Base-by-base conservation (phyloP, 2,888 invertebrate species). In the Heterodera filipjevi region DNA sequence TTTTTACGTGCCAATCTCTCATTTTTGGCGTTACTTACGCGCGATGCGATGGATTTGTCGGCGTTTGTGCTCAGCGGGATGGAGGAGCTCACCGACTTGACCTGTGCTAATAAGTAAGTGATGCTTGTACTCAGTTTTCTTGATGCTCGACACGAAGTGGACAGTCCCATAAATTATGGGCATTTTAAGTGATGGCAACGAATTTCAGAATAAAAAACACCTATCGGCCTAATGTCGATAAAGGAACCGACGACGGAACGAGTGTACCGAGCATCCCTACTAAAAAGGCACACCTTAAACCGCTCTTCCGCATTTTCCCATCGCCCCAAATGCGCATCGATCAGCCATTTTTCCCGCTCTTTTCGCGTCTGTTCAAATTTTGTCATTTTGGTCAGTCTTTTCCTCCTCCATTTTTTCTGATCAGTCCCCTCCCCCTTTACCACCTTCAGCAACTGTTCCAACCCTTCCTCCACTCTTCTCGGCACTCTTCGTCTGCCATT, bases 381-480 rank as follows among this genome's bases (percentile, higher is more conserved):
- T n/a, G 27, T n/a, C 6, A n/a, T 53, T 19, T 16, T 22, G 14
- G 53, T 3, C 19, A 16, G 49, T 19, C 19, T 14, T 49, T 49
- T 3, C 49, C 49, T 16, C 5, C 19, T 16, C 6, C 53, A 39
- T 39, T 39, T 39, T 39, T 39, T n/a, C n/a, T 39, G 39, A 0
- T 39, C 39, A 0, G 8, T 39, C 53, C 22, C 22, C 53, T 22
- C 22, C 19, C n/a, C 59, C 5, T 10, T n/a, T 59, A 27, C 8
- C 59, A 59, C 59, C 59, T 59, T 59, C 59, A 59, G 59, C 59
- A 59, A 59, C 59, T 59, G 59, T 27, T 59, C 59, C n/a, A 59
- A 59, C 12, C 59, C 59, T n/a, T 59, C 59, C 27, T 59, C 59
- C 59, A 59, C 59, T 12, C 27, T 59, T 27, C 59, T 59, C 59